Evolutionary conservation across 2,113 vertebrate genomes (phyloP), one percentile per base, ranked within the genome.

Genomic region (Illadopsis cleaveri): DNA sequence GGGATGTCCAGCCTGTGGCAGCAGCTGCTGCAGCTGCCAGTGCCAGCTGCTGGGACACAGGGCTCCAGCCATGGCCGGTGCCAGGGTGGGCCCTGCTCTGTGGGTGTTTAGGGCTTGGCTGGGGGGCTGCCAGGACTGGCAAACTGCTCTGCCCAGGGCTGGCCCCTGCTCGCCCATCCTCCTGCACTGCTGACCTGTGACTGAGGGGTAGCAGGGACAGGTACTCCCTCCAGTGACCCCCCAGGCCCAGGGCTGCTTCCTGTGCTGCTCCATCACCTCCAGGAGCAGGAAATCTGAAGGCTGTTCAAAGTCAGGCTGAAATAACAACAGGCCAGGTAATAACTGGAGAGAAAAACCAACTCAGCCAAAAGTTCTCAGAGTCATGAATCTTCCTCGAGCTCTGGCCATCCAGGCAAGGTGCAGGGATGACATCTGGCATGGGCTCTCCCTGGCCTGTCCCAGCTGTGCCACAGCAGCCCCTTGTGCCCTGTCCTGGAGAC

Each of bases 11-110:
- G 15, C 40, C 89, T 17, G 44, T 13, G 33, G 12, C 12, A 17
- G 37, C 12, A 15, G 51, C 70, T 66, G 78, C 53, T 62, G 25
- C 54, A 23, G 71, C 40, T 11, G 24, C 54, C 31, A 33, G 54
- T 7, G 53, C 53, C 16, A 9, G 50, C 24, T 53, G 18, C 62
- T 2, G 5, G 54, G 47, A 9, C 56, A 35, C 30, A 3, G 47
- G 25, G 27, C 48, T 44, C 31, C 9, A 21, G 56, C 35, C 31
- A 2, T 2, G 14, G 42, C 60, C 57, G 58, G 4, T 19, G 31
- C 21, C 0, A 1, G 24, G 24, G 21, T 37, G 45, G 33, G 19
- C 66, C 22, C 33, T 3, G 64, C 51, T 19, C 60, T 1, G 0
- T 2, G 17, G 4, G 7, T 11, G 27, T 13, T 37, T 1, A 12